Base-by-base conservation (phyloP, 2,113 vertebrate genomes). In the Phyllostomus hastatus region DNA sequence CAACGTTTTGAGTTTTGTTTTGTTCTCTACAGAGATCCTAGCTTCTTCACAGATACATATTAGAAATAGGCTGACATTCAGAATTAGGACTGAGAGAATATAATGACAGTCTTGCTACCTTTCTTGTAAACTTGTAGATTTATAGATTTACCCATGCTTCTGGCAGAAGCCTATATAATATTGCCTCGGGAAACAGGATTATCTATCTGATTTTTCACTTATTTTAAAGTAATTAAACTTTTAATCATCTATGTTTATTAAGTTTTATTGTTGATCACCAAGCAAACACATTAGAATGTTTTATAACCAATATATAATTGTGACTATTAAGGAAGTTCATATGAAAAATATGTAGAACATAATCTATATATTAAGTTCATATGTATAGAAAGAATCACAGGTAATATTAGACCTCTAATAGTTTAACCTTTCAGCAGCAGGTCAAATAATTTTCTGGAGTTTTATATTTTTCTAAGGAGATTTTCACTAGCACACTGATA, bases 51-150 rank as follows among this genome's bases (percentile, higher is more conserved):
- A 54, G 46, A 46, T 70, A 9, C 19, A 43, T 15, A 22, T 95
- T 67, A 94, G n/a, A 66, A 86, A 89, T 33, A 93, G 33, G 3
- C 15, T 96, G 46, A 66, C 33, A 75, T 95, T 95, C 28, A 83
- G 67, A 97, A 91, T 95, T 69, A 86, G n/a, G 15, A 80, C 31
- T 94, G 38, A 69, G 4, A 43, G 67, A n/a, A 83, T 87, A 11
- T 73, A 72, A 43, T 93, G 28, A 92, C 17, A 75, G 10, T 70
- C 6, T 97, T 97, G 35, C 31, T 95, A 50, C 52, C 12, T 59
- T 59, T 59, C 57, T 59, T 59, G 20, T 22, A 59, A 24, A 24
- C 20, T 59, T 59, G 9, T 24, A 59, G 57, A 59, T 59, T 59
- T 91, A 78, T 50, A 78, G 41, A 81, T 66, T 85, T 93, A 85